A percentile compares a stretch with the other conserved stretches of the same genome.
Evolutionary conservation across 2,113 vertebrate genomes (phyloP).

Genomic region (Pterocles gutturalis): DNA sequence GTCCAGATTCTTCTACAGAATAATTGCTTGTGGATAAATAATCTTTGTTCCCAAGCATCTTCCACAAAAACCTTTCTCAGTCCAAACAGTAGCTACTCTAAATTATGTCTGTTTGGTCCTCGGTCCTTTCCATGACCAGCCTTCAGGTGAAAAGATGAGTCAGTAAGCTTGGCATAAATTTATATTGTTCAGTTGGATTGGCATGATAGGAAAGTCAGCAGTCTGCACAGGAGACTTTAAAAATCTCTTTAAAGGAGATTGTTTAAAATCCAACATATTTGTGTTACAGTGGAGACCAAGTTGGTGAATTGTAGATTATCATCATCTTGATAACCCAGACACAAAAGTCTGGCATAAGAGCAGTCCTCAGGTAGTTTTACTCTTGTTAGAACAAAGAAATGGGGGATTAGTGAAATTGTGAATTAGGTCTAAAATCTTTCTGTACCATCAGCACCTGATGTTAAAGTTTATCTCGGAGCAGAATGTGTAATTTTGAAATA

Average conservation of each 20-base stretch:
- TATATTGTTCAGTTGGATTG: background rate
- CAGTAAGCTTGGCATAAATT: background rate
- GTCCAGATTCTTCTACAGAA: background rate
- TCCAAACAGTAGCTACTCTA: background rate
- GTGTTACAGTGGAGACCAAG: background rate
- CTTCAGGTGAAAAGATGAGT: background rate
- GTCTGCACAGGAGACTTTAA: background rate
- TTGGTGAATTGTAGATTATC: background rate
- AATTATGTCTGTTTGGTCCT: background rate
- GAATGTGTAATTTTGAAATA: slow-evolving; percentile 11
- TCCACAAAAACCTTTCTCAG: background rate
- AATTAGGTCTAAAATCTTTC: background rate
- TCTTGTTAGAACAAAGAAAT: background rate
- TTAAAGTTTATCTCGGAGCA: background rate
- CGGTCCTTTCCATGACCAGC: background rate
- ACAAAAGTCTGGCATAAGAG: background rate
- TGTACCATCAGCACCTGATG: background rate
- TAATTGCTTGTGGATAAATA: background rate
- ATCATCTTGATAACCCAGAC: background rate
- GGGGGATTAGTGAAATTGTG: background rate
- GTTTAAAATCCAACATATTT: background rate
- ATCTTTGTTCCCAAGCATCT: background rate
- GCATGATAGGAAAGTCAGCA: background rate
- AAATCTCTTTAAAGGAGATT: background rate
- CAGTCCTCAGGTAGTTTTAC: background rate